A percentile compares a stretch with the other conserved stretches of the same genome.
phyloP scores from a whole-genome alignment of 2,888 invertebrate genomes.

The Hylaea fasciaria region DNA sequence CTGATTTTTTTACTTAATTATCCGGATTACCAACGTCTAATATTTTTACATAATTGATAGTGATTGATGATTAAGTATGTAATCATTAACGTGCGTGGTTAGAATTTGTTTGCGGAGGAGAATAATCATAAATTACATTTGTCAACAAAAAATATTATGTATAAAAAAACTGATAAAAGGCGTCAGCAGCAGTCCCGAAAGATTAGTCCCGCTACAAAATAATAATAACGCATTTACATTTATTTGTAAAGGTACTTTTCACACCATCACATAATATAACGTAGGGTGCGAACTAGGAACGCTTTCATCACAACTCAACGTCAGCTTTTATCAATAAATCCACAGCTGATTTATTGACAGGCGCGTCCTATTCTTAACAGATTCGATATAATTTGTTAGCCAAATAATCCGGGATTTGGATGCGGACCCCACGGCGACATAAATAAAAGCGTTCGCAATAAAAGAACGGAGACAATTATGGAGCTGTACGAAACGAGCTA shows the following conservation, averaged over 20 bases:
- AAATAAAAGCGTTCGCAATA: constrained; percentile 67
- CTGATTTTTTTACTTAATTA: too few relatives aligned
- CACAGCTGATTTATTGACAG: constrained; percentile 80
- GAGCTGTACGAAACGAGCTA: constrained; percentile 75
- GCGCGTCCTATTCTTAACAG: constrained; percentile 78
- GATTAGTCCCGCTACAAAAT: constrained; percentile 13
- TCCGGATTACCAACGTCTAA: too few relatives aligned
- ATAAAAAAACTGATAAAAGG: too few relatives aligned
- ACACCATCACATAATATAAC: constrained; percentile 51
- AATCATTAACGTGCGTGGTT: too few relatives aligned
- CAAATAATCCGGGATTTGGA: constrained; percentile 83
- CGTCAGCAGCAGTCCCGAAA: too few relatives aligned
- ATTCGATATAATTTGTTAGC: constrained; percentile 84
- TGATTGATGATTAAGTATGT: too few relatives aligned
- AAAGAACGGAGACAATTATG: constrained; percentile 79
- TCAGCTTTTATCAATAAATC: constrained; percentile 78
- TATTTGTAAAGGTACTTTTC: constrained; percentile 35
- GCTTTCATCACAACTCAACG: constrained; percentile 60
- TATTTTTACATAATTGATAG: too few relatives aligned
- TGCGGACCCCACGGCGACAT: constrained; percentile 62
- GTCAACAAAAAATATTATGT: too few relatives aligned
- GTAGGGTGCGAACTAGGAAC: constrained; percentile 49
- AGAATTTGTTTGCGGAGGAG: too few relatives aligned
- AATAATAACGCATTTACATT: constrained; percentile 42
- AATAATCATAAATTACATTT: too few relatives aligned